phyloP scores from a whole-genome alignment of 2,113 vertebrate species.

The Chionis minor region DNA sequence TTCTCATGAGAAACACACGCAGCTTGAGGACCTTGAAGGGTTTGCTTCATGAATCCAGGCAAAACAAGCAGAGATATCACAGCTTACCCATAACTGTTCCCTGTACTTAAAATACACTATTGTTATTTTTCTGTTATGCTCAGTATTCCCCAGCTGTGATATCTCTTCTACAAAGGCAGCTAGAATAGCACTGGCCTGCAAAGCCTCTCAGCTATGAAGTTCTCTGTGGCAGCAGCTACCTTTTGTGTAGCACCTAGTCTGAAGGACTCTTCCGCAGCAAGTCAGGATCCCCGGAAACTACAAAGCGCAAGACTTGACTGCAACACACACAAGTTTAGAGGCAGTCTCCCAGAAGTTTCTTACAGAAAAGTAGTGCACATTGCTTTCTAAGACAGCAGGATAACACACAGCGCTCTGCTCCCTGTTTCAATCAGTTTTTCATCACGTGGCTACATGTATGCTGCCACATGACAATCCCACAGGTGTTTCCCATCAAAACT shows the following conservation, averaged over 20 bases:
- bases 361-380: accelerated
- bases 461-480: not conserved
- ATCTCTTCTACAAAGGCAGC: not conserved
- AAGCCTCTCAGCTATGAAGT: not conserved
- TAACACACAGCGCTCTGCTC: not conserved
- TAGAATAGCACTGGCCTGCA: not conserved
- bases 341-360: not conserved
- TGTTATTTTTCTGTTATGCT: not conserved
- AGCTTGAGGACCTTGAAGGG: not conserved
- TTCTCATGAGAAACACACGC: not conserved
- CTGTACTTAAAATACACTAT: not conserved
- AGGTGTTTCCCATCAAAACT: not conserved
- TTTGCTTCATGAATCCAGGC: accelerated
- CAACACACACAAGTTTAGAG: not conserved
- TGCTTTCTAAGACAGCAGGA: not conserved
- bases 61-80: not conserved
- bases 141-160: not conserved
- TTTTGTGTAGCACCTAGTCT: not conserved
- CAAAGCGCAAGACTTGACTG: not conserved
- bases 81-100: not conserved
- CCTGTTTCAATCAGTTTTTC: not conserved
- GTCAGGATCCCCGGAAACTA: not conserved
- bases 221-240: not conserved
- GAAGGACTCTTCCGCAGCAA: not conserved
- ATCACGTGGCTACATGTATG: accelerated